Conservation (phyloP, 30 jellyfish, hydroid and myxozoan species). For the Pseudorhiza aurosa region DNA sequence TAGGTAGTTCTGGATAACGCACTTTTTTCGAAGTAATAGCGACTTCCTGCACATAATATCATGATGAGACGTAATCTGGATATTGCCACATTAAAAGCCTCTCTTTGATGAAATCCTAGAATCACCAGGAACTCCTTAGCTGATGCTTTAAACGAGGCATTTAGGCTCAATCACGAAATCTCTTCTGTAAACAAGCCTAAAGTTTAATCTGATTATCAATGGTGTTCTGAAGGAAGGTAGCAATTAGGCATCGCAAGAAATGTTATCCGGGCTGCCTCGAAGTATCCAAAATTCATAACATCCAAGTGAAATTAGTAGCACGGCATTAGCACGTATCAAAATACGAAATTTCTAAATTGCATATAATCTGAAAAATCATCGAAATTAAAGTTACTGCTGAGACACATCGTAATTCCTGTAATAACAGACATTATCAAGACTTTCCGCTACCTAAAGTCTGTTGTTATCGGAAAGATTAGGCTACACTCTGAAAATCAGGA, state of each 20-base stretch:
- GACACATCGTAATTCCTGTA: slow-evolving; percentile 7
- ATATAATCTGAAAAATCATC: slow-evolving; percentile 1
- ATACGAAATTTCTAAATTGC: slow-evolving; percentile 3
- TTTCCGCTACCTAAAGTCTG: background rate
- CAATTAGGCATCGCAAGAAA: background rate
- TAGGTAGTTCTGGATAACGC: no score
- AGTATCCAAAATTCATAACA: slow-evolving; percentile 5
- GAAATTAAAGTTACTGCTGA: background rate
- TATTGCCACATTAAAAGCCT: slow-evolving; percentile 1
- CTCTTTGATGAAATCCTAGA: slow-evolving; percentile 11
- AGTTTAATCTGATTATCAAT: slow-evolving; percentile 13
- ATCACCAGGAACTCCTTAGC: slow-evolving; percentile 12
- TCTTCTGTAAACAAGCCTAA: slow-evolving; percentile 29
- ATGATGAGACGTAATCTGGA: background rate
- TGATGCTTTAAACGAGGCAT: slow-evolving; percentile 19
- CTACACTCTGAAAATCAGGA: background rate
- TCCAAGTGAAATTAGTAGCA: slow-evolving; percentile 15
- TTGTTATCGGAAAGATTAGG: background rate
- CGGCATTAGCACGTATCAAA: slow-evolving; percentile 13
- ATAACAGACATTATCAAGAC: slow-evolving; percentile 9
- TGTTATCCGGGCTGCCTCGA: background rate
- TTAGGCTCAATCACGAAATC: slow-evolving; percentile 4
- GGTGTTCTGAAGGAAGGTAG: background rate
- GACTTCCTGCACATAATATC: background rate
- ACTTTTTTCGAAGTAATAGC: no score